Evolutionary conservation across 2,113 vertebrate species (phyloP).

Genomic region (Anguilla rostrata): DNA sequence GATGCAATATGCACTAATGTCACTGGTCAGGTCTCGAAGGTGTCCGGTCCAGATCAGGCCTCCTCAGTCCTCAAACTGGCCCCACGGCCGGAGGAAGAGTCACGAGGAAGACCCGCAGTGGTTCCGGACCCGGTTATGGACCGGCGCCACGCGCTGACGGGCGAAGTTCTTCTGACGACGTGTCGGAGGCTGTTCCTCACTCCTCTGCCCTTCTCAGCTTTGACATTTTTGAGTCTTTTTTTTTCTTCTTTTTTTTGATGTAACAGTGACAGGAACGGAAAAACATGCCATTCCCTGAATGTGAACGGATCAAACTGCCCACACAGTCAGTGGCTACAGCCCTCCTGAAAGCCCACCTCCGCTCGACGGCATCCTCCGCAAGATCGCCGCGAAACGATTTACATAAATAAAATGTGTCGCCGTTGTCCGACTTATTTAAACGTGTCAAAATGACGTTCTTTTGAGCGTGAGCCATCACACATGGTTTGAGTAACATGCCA

Average conservation of each 20-base stretch:
- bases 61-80: background rate
- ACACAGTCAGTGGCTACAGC: background rate
- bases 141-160: background rate
- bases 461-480: background rate
- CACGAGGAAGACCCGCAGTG: background rate
- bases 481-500: background rate
- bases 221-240: conserved; percentile 7
- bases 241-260: background rate
- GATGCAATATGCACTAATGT: too few species aligned
- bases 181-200: background rate
- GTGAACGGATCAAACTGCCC: background rate
- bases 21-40: too few species aligned
- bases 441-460: background rate
- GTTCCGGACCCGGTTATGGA: background rate
- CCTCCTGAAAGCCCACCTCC: background rate
- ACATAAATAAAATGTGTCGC: too few species aligned
- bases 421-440: background rate
- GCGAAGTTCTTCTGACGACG: conserved; percentile 6
- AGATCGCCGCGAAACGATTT: background rate
- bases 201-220: background rate
- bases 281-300: background rate
- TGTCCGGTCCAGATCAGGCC: background rate
- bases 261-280: background rate
- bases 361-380: background rate
- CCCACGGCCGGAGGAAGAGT: background rate